Percentiles rank a stretch among this genome's conserved stretches.
Conservation (phyloP, 2,888 invertebrate genomes). For the Phortica okadai region DNA sequence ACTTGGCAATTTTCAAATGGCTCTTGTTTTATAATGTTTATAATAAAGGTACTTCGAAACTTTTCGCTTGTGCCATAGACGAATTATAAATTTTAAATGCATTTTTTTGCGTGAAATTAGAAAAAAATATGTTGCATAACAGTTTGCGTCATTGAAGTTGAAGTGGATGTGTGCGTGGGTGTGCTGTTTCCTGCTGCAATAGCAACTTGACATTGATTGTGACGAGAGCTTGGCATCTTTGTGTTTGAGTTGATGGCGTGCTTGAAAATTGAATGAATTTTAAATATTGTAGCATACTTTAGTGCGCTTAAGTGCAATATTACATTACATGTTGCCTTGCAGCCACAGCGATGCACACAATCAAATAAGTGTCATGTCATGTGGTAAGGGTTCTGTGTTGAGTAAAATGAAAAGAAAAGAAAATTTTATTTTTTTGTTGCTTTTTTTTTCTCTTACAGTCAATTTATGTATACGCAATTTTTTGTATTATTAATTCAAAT, state of each 20-base stretch:
- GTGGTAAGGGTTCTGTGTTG: not conserved
- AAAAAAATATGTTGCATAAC: constrained; percentile 12
- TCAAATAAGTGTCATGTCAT: not conserved
- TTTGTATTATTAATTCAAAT: too few species aligned
- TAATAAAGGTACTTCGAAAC: too few species aligned
- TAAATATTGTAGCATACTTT: constrained; percentile 14
- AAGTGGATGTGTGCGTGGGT: not conserved
- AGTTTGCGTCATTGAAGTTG: not conserved
- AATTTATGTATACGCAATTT: too few species aligned
- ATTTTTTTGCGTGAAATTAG: not conserved
- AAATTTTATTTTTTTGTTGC: too few species aligned
- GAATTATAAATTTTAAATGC: not conserved
- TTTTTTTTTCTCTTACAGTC: too few species aligned
- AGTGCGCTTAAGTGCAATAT: constrained; percentile 14
- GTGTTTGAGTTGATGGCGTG: not conserved
- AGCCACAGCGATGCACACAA: not conserved
- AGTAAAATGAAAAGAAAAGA: too few species aligned
- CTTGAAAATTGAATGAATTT: not conserved
- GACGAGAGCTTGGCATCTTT: not conserved
- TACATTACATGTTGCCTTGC: not conserved
- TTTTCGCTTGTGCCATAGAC: too few species aligned
- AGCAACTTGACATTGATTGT: not conserved
- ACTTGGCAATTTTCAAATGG: too few species aligned
- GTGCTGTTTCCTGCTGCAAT: too few species aligned
- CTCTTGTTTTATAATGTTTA: too few species aligned